Evolutionary conservation across 2,113 vertebrate species (phyloP), one percentile per base, ranked within the genome.

Genomic region (Pluvianellus socialis): DNA sequence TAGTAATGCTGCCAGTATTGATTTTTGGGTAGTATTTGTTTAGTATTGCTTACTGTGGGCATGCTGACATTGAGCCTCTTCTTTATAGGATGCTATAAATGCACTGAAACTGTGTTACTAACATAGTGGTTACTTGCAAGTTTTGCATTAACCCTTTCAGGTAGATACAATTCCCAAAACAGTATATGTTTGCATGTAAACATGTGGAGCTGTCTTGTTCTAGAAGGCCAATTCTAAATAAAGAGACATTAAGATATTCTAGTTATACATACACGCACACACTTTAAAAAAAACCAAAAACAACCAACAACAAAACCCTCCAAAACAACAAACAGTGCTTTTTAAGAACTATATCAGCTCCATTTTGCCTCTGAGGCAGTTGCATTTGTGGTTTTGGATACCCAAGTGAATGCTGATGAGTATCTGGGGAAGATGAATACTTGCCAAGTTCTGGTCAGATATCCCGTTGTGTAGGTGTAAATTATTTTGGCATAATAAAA

Each of bases 251-350:
- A 53, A 91, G 76, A 82, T 73, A 76, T 30, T 74, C 22, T 9
- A 0, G 58, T 5, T 49, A 20, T 4, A 13, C 3, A 20, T 1
- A 79, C 2, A 27, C 1, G 8, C 12, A 32, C 9, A 44, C 28
- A n/a, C 22, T 62, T 79, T n/a, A 26, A 28, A 65, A 77, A 73
- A 53, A 26, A 66, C 7, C 49, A 26, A 14, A 7, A 6, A 13
- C 3, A 14, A 22, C 3, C 6, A 65, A 38, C 38, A 38, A 38
- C 38, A 38, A 38, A 38, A 38, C 38, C 38, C 38, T 9, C 32
- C 40, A 17, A 50, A 49, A 11, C 27, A 72, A 14, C 22, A 53
- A 63, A 50, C 49, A 80, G 11, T 1, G 5, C 11, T 66, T 89
- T 85, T 77, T 14, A 86, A 35, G 63, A 88, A 45, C 49, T 83